Base-by-base conservation (phyloP, 2,113 vertebrate species). In the Solea senegalensis region DNA sequence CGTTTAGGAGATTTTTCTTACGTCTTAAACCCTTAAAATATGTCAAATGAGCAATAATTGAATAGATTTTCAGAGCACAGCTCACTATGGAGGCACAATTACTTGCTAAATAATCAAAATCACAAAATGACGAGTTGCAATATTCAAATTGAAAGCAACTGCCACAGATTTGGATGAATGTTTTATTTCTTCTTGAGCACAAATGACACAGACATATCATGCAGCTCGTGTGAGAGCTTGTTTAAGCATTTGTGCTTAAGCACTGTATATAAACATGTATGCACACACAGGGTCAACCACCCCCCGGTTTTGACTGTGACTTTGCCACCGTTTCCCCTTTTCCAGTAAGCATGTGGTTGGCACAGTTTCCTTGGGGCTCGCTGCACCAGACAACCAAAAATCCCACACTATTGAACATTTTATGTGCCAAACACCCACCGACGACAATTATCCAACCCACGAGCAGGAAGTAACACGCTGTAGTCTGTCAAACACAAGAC, bases 351-450 rank as follows among this genome's bases (percentile, higher is more conserved):
- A 9, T 83, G 82, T 7, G 78, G 83, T 81, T 65, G 52, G 72
- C 71, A 62, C 81, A 65, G 80, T 80, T 87, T 82, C 66, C 80
- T 64, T 43, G 3, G 68, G 79, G 67, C 70, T 68, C 16, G 63
- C 73, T 59, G 63, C 63, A 62, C 65, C 80, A 89, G 78, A 88
- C 79, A 41, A 80, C 82, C 79, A 74, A 77, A 81, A 78, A 76
- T 65, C 80, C 85, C 81, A 88, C 88, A 89, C 72, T 48, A 54
- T 76, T 78, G 72, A 85, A 84, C 56, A 51, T 88, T 91, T 83
- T 88, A 80, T 89, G 82, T 76, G 81, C 80, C 84, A 86, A 81
- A 86, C 90, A 78, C 89, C 85, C 86, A 89, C 90, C 53, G 46
- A 73, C 82, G 72, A 84, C 85, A 82, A 90, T 92, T 88, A 90